Evolutionary conservation across 2,113 vertebrate genomes (phyloP).

Genomic region (Lipotes vexillifer): DNA sequence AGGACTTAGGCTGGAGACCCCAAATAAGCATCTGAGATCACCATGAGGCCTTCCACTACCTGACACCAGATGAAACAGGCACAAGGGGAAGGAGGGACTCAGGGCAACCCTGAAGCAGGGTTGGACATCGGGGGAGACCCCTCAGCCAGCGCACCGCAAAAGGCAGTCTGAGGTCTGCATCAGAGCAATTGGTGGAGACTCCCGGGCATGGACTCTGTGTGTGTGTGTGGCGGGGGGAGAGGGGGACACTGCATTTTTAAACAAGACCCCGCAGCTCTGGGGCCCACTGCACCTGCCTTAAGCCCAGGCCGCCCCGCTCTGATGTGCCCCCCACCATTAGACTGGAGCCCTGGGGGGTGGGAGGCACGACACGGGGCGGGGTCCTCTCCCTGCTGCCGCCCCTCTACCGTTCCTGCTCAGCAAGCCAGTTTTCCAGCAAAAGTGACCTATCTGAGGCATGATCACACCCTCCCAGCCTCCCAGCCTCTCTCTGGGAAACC

Average conservation of each 20-base stretch:
- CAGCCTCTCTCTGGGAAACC: background rate
- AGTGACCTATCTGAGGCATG: slow-evolving; percentile 21
- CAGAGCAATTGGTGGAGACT: background rate
- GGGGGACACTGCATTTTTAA: background rate
- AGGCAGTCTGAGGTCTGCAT: background rate
- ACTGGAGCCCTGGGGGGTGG: background rate
- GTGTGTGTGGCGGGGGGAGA: accelerated
- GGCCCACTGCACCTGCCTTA: background rate
- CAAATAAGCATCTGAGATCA: too few relatives aligned
- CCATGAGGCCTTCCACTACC: background rate
- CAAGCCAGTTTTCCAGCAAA: slow-evolving; percentile 8
- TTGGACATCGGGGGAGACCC: background rate
- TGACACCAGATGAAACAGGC: background rate
- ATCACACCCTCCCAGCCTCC: background rate
- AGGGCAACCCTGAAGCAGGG: background rate
- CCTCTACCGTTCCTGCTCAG: background rate
- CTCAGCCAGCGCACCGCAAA: background rate
- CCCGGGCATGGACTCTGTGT: background rate
- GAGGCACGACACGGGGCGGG: background rate
- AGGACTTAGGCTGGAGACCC: background rate
- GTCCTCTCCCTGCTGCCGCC: background rate
- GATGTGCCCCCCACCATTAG: background rate
- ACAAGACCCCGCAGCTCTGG: background rate
- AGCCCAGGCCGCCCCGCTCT: background rate
- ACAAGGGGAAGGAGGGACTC: background rate